Conservation (phyloP, 2,797 vertebrate species). For the Otolemur crassicaudatus region DNA sequence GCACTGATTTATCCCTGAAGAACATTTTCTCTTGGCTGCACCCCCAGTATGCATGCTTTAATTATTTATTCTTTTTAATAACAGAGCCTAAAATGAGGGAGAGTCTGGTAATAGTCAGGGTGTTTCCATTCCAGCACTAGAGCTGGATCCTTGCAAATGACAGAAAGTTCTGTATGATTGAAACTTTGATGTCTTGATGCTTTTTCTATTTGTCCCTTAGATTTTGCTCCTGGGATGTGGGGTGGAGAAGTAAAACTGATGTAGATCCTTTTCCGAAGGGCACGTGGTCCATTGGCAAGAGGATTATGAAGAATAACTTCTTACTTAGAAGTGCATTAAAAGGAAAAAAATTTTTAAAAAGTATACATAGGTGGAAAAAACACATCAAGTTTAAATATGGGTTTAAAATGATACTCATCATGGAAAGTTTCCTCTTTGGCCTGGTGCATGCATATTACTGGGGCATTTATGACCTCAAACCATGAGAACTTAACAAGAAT, state of each 20-base stretch:
- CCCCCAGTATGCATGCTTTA: neutral
- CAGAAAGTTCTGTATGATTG: neutral
- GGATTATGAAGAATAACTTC: neutral
- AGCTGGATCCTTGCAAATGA: neutral
- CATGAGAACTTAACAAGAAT: neutral
- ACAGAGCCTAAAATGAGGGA: neutral
- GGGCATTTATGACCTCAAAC: neutral
- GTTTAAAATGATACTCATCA: neutral
- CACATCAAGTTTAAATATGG: neutral
- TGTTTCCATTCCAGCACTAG: neutral
- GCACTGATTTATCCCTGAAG: neutral
- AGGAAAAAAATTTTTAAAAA: neutral
- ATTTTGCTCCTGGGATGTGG: neutral
- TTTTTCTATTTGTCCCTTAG: neutral
- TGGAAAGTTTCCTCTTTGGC: neutral
- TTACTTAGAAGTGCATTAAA: neutral
- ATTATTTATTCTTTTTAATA: constrained; percentile 10
- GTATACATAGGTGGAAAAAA: neutral
- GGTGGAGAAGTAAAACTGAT: neutral
- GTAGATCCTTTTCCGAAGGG: neutral
- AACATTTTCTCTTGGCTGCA: neutral
- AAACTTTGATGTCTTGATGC: neutral
- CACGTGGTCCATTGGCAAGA: neutral
- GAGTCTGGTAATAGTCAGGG: neutral
- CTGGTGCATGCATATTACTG: neutral